Evolutionary conservation across 2,888 invertebrate species (phyloP).

Genomic region (Dilophus febrilis): DNA sequence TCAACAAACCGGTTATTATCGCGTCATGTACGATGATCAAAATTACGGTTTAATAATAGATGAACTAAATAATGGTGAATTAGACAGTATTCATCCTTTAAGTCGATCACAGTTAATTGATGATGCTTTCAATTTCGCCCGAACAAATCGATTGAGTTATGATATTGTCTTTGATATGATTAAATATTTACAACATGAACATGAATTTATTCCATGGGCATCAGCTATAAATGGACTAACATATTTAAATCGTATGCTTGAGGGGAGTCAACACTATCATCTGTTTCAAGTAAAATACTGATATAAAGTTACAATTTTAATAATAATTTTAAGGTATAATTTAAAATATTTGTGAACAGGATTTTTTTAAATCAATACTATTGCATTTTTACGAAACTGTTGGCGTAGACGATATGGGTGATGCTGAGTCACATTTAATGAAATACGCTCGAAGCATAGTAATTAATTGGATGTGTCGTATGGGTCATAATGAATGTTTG

Average conservation of each 20-base stretch:
- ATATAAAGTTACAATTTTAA: too few species aligned
- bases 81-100: slow-evolving; percentile 44
- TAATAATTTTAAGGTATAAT: too few species aligned
- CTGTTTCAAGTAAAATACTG: not conserved
- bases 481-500: not conserved
- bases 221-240: not conserved
- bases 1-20: slow-evolving; percentile 35
- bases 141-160: not conserved
- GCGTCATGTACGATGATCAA: slow-evolving; percentile 48
- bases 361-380: too few species aligned
- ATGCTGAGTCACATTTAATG: not conserved
- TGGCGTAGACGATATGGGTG: not conserved
- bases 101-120: slow-evolving; percentile 76
- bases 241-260: not conserved
- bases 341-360: too few species aligned
- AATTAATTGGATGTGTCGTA: not conserved
- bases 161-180: not conserved
- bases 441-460: not conserved
- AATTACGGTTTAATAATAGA: slow-evolving; percentile 50
- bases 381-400: too few species aligned
- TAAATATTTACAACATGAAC: not conserved
- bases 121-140: slow-evolving; percentile 48
- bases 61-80: slow-evolving; percentile 13
- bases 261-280: not conserved
- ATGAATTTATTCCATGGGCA: not conserved